phyloP scores from a whole-genome alignment of 2,113 vertebrate species.

The Synodontis membranacea region DNA sequence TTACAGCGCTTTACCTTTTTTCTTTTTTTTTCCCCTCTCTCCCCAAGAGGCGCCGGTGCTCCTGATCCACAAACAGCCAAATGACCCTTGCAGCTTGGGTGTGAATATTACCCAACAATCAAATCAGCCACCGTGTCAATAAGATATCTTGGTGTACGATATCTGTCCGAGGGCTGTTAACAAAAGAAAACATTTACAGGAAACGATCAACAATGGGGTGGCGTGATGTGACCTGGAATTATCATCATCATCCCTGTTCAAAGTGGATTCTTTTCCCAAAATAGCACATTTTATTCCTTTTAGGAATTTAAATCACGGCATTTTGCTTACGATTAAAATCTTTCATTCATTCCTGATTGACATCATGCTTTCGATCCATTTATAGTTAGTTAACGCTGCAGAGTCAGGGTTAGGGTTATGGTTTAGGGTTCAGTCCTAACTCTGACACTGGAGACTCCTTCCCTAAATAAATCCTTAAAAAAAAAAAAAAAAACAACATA shows the following conservation, averaged over 20 bases:
- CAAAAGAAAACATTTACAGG: background rate
- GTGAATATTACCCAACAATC: background rate
- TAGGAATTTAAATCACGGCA: background rate
- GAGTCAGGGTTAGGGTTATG: too few species aligned
- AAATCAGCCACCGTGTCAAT: background rate
- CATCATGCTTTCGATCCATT: background rate
- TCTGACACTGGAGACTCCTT: background rate
- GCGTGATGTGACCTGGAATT: too few species aligned
- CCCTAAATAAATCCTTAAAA: background rate
- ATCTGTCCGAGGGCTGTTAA: background rate
- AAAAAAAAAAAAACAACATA: background rate
- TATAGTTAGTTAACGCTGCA: too few species aligned
- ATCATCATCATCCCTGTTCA: too few species aligned
- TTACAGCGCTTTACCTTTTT: background rate
- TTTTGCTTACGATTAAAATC: background rate
- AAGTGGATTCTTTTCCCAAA: background rate
- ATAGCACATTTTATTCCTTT: background rate
- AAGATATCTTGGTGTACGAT: background rate
- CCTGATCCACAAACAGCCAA: background rate
- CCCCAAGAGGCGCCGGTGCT: background rate
- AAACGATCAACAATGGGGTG: background rate
- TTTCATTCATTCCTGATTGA: background rate
- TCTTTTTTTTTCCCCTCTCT: background rate
- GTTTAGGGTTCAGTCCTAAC: too few species aligned
- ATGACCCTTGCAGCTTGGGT: background rate